Evolutionary conservation across 1,140 invertebrate genomes (phyloP).

Genomic region (Tetragnatha versicolor): DNA sequence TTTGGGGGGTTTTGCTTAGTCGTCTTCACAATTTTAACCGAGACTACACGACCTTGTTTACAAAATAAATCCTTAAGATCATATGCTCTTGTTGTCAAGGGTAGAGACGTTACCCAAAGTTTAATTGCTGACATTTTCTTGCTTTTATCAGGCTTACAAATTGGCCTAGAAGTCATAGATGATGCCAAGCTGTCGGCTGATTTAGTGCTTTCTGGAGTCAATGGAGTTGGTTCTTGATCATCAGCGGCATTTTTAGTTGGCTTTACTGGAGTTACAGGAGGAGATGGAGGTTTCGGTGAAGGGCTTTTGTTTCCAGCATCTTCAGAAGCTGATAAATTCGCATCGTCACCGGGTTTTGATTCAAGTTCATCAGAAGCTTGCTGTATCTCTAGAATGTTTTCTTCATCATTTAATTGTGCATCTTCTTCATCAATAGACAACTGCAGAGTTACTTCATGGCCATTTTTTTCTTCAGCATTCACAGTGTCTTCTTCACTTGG

Average conservation of each 20-base stretch:
- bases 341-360: neutral
- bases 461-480: too few relatives aligned
- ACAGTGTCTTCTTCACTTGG: too few relatives aligned
- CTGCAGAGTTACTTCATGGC: slow-evolving; percentile 7
- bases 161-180: slow-evolving; percentile 25
- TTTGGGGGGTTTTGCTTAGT: slow-evolving; percentile 78
- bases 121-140: slow-evolving; percentile 68
- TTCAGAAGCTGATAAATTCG: too few relatives aligned
- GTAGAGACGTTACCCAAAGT: slow-evolving; percentile 91
- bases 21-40: slow-evolving; percentile 94
- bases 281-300: neutral
- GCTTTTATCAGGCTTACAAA: slow-evolving; percentile 34
- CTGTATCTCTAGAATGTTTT: slow-evolving; percentile 77
- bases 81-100: slow-evolving; percentile 85
- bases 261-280: too few relatives aligned
- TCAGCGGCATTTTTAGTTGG: too few relatives aligned
- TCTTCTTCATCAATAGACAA: slow-evolving; percentile 36
- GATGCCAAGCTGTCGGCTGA: too few relatives aligned
- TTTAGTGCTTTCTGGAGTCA: neutral
- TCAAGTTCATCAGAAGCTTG: neutral
- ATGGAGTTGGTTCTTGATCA: too few relatives aligned
- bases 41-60: slow-evolving; percentile 91
- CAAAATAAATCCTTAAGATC: slow-evolving; percentile 91
- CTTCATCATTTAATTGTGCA: slow-evolving; percentile 71
- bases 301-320: neutral